A percentile compares a stretch with the other conserved stretches of the same genome.
phyloP scores from a whole-genome alignment of 2,888 invertebrate species.

The Penaeus monodon region DNA sequence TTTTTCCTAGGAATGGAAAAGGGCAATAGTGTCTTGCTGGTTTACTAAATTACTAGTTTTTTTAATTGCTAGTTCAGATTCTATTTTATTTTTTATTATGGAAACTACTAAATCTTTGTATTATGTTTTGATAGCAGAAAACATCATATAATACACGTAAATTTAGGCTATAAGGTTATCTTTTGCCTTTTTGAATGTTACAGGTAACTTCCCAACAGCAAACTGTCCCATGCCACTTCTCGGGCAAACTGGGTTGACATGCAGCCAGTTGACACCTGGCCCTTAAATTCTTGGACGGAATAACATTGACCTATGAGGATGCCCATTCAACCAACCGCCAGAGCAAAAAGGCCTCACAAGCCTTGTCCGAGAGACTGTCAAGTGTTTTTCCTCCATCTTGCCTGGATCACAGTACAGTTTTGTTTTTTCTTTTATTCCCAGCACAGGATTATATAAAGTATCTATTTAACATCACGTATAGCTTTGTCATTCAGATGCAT shows the following conservation, averaged over 20 bases:
- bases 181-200: not conserved
- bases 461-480: no score
- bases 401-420: constrained; percentile 67
- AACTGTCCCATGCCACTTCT: constrained; percentile 51
- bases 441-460: not conserved
- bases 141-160: no score
- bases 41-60: no score
- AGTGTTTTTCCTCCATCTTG: constrained; percentile 66
- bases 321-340: constrained; percentile 66
- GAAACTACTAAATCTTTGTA: no score
- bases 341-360: constrained; percentile 67
- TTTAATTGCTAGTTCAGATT: no score
- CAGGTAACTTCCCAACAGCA: constrained; percentile 55
- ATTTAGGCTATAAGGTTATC: no score
- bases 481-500: not conserved
- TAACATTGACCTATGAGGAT: constrained; percentile 70
- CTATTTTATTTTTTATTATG: no score
- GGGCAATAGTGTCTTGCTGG: no score
- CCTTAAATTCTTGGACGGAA: constrained; percentile 65
- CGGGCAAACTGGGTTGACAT: constrained; percentile 49
- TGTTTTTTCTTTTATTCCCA: not conserved
- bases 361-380: constrained; percentile 68
- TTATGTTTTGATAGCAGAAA: no score
- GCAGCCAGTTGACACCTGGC: constrained; percentile 40
- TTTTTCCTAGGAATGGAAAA: no score